Conservation (phyloP, 1,140 invertebrate genomes). For the Halotydeus destructor region DNA sequence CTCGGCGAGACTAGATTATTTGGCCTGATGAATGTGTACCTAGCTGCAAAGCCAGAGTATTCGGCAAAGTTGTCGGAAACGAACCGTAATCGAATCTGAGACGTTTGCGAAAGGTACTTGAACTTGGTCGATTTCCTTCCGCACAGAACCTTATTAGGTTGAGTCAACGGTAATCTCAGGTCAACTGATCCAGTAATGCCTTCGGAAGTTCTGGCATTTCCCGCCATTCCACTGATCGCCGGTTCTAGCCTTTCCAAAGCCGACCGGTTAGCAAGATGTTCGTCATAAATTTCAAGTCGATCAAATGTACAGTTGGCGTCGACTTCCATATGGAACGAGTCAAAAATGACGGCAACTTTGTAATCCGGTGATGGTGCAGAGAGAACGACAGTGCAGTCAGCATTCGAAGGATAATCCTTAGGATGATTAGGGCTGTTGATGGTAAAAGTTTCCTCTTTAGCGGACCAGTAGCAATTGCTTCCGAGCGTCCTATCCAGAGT, state of each 20-base stretch:
- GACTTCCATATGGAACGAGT: conserved; percentile 13
- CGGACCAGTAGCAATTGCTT: conserved; percentile 14
- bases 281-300: conserved; percentile 15
- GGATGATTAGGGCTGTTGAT: conserved; percentile 16
- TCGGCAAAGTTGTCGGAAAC: conserved; percentile 14
- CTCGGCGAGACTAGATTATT: not conserved
- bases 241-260: too few relatives aligned
- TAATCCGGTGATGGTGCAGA: conserved; percentile 12
- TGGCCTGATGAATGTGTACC: conserved; percentile 10
- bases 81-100: conserved; percentile 12
- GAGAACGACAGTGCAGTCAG: conserved; percentile 20
- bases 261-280: too few relatives aligned
- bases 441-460: conserved; percentile 10
- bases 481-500: not conserved
- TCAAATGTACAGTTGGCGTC: conserved; percentile 15
- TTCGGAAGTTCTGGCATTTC: not conserved
- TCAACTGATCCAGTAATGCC: not conserved
- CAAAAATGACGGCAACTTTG: conserved; percentile 12
- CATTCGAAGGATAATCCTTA: conserved; percentile 12
- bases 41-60: conserved; percentile 15
- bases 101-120: conserved; percentile 12
- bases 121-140: conserved; percentile 9
- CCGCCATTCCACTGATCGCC: conserved; percentile 1
- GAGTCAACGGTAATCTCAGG: conserved; percentile 1
- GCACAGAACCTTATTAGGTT: conserved; percentile 12